Evolutionary conservation across 1,140 invertebrate species (phyloP).

Genomic region (Metaphire vulgaris): DNA sequence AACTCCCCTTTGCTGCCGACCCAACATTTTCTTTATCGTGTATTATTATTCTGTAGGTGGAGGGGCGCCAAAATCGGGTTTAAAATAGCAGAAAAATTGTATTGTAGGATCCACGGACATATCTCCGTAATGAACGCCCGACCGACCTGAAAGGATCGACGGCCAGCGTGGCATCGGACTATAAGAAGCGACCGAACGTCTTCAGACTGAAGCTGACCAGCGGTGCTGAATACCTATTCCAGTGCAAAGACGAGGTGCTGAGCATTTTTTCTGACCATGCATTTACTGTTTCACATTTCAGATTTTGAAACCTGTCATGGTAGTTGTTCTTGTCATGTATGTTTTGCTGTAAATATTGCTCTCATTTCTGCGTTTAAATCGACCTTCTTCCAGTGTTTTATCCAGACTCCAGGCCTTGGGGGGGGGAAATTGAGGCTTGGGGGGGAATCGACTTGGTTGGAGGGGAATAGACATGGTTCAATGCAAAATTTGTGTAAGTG

Average conservation of each 20-base stretch:
- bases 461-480: not conserved
- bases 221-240: slow-evolving; percentile 94
- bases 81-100: not conserved
- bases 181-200: slow-evolving; percentile 97
- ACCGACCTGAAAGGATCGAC: slow-evolving; percentile 67
- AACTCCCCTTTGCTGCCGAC: too few relatives aligned
- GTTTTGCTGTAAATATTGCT: too few relatives aligned
- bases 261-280: not conserved
- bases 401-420: too few relatives aligned
- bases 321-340: not conserved
- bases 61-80: too few relatives aligned
- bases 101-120: slow-evolving; percentile 67
- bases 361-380: too few relatives aligned
- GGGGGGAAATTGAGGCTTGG: too few relatives aligned
- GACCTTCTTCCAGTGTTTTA: too few relatives aligned
- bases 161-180: slow-evolving; percentile 79
- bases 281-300: not conserved
- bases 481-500: not conserved
- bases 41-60: too few relatives aligned
- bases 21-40: too few relatives aligned
- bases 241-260: slow-evolving; percentile 80
- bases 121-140: slow-evolving; percentile 78
- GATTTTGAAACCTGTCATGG: not conserved
- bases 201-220: slow-evolving; percentile 83
- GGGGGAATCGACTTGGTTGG: not conserved